These are phyloP conservation scores for Chrysolina oricalcia DNA, from an alignment of 2,888 invertebrate species.

Conservation along the genomic window DNA sequence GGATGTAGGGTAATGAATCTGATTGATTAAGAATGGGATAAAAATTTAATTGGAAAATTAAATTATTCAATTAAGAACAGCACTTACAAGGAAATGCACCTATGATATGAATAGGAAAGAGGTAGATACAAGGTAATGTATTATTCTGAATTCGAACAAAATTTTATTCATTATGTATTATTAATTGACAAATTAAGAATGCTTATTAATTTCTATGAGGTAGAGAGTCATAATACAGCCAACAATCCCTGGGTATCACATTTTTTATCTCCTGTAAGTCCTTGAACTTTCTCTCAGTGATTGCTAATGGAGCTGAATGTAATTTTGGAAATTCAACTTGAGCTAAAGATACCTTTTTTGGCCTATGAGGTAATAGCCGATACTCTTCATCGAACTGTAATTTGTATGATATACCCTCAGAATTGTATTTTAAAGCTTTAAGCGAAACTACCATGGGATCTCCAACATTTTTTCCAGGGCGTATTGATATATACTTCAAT, in stretches of 20 bases:
- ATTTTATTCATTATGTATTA: neutral
- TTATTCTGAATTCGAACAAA: neutral
- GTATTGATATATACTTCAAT: conserved; percentile 1
- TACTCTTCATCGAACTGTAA: conserved; percentile 32
- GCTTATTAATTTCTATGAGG: neutral
- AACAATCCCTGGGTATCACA: conserved; percentile 18
- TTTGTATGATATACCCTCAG: conserved; percentile 16
- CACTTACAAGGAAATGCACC: neutral
- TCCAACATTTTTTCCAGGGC: neutral
- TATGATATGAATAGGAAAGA: neutral
- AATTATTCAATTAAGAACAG: neutral
- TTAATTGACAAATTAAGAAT: neutral
- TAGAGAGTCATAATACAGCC: conserved; percentile 9
- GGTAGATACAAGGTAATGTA: neutral
- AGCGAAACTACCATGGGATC: neutral
- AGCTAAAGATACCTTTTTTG: conserved; percentile 29
- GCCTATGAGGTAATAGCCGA: conserved; percentile 28
- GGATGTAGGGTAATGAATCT: no score
- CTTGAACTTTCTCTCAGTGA: conserved; percentile 34
- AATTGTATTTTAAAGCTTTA: conserved; percentile 20
- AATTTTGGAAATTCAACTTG: conserved; percentile 24
- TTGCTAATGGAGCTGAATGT: conserved; percentile 24
- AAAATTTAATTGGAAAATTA: neutral
- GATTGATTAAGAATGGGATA: neutral
- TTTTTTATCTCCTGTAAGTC: conserved; percentile 34